phyloP scores from a whole-genome alignment of 2,888 invertebrate species.

The Bombylius discolor region DNA sequence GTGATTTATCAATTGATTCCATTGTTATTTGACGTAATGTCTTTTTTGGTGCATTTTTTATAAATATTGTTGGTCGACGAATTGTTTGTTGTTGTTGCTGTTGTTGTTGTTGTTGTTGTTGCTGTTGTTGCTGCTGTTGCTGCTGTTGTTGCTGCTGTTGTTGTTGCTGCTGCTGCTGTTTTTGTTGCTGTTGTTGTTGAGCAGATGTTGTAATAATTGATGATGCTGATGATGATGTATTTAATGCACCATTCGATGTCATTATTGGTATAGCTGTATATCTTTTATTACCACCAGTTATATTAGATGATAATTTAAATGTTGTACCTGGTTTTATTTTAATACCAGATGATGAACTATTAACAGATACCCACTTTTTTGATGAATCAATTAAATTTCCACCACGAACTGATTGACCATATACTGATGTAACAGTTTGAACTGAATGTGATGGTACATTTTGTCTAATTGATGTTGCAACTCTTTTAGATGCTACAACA shows the following conservation, averaged over 20 bases:
- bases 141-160: constrained; percentile 12
- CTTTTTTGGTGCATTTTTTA: constrained; percentile 26
- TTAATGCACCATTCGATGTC: constrained; percentile 18
- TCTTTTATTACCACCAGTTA: neutral
- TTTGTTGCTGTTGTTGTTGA: too few relatives aligned
- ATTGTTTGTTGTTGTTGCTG: constrained; percentile 3
- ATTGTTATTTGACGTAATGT: constrained; percentile 29
- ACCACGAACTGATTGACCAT: neutral
- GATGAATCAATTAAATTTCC: constrained; percentile 9
- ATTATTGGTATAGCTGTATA: constrained; percentile 13
- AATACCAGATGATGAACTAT: neutral
- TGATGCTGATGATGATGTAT: constrained; percentile 12
- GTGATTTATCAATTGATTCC: constrained; percentile 28
- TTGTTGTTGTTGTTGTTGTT: too few relatives aligned
- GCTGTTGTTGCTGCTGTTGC: neutral
- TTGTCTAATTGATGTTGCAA: neutral
- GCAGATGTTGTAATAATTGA: neutral
- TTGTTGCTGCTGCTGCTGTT: constrained; percentile 5
- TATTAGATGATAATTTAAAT: constrained; percentile 7
- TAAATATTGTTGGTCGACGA: constrained; percentile 27
- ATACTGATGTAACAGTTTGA: neutral
- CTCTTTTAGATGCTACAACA: neutral
- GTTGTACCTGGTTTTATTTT: constrained; percentile 11
- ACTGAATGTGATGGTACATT: neutral
- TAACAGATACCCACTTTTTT: neutral